Evolutionary conservation across 2,113 vertebrate genomes (phyloP).

Genomic region (Haemorhous mexicanus): DNA sequence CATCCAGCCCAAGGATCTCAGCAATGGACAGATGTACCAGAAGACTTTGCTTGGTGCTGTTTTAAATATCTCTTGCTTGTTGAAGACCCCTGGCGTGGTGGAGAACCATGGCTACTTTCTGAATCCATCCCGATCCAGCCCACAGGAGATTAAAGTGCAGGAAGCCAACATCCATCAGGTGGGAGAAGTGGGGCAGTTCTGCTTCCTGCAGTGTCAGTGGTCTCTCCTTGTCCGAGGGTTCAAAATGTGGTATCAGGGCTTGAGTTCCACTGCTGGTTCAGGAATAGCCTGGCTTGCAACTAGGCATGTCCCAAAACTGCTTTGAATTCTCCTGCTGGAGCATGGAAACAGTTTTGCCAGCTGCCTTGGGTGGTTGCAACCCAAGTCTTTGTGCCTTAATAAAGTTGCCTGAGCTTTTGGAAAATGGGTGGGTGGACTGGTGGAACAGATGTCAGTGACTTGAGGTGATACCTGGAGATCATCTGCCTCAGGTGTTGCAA

Average conservation of each 20-base stretch:
- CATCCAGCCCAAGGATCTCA: conserved; percentile 92
- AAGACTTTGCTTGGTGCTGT: conserved; percentile 87
- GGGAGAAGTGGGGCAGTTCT: not conserved
- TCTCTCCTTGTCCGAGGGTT: not conserved
- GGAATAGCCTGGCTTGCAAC: not conserved
- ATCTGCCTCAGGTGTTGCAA: no score
- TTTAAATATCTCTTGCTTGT: conserved; percentile 89
- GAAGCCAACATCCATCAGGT: conserved; percentile 98
- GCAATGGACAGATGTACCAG: conserved; percentile 93
- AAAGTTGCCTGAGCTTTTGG: not conserved
- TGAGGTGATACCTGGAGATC: fast-evolving
- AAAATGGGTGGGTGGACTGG: not conserved
- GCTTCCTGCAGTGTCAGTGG: fast-evolving
- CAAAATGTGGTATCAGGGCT: fast-evolving
- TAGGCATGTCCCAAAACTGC: not conserved
- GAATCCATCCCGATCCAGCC: conserved; percentile 90
- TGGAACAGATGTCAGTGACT: not conserved
- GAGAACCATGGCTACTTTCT: conserved; percentile 94
- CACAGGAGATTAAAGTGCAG: conserved; percentile 96
- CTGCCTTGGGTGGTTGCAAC: not conserved
- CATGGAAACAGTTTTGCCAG: fast-evolving
- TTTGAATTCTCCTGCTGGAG: not conserved
- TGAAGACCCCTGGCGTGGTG: conserved; percentile 93
- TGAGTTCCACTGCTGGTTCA: not conserved
- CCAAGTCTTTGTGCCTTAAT: not conserved